Percentiles rank a stretch among this genome's conserved stretches.
Conservation (phyloP, 2,113 vertebrate species). For the Cyphomyrus discorhynchus region DNA sequence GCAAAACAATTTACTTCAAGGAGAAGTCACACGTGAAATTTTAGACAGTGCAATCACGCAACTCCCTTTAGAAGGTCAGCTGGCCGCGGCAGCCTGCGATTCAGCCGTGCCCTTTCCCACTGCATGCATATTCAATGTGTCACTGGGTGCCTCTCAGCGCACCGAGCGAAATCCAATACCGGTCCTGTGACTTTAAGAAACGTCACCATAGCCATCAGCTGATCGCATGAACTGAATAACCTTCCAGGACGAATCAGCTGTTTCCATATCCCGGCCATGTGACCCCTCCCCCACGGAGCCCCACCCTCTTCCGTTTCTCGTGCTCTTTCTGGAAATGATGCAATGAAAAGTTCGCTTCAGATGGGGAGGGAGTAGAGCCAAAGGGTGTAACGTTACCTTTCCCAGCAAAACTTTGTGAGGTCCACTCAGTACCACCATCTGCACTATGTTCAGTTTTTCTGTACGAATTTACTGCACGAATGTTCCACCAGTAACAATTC, state of each 20-base stretch:
- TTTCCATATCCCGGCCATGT: constrained; percentile 15
- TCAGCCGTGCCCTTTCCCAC: not conserved
- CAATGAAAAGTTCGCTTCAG: not conserved
- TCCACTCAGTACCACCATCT: not conserved
- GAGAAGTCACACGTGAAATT: constrained; percentile 9
- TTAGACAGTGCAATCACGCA: not conserved
- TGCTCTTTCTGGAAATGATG: not conserved
- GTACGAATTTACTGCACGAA: not conserved
- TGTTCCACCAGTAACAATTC: not conserved
- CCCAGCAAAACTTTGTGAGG: not conserved
- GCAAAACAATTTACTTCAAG: not conserved
- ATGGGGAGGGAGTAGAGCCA: not conserved
- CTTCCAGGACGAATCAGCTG: constrained; percentile 17
- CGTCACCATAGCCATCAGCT: constrained; percentile 22
- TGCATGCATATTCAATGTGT: constrained; percentile 7
- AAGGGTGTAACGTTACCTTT: not conserved
- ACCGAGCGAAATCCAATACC: not conserved
- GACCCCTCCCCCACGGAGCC: not conserved
- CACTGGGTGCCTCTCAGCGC: not conserved
- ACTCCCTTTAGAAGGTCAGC: not conserved
- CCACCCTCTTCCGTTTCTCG: not conserved
- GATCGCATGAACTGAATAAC: constrained; percentile 18
- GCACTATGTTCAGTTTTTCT: not conserved
- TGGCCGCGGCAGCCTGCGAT: not conserved
- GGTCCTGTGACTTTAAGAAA: constrained; percentile 21